Evolutionary conservation across 1,140 invertebrate genomes (phyloP).

Genomic region (Phenacoccus solenopsis): DNA sequence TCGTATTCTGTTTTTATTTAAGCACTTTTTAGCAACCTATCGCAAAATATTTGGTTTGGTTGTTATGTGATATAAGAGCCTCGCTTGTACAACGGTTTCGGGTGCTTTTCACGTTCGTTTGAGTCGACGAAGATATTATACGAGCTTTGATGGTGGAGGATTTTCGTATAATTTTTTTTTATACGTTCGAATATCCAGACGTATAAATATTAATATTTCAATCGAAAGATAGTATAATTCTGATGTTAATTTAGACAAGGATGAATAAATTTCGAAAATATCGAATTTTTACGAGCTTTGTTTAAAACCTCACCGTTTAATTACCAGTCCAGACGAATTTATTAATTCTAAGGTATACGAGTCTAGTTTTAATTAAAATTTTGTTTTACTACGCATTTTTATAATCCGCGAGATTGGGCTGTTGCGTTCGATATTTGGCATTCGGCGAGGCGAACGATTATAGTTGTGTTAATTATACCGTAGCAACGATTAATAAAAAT

Average conservation of each 20-base stretch:
- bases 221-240: too few relatives aligned
- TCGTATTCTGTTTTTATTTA: constrained; percentile 4
- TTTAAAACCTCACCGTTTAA: background rate
- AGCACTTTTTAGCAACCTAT: background rate
- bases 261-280: background rate
- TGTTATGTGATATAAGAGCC: too few relatives aligned
- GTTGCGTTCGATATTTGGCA: too few relatives aligned
- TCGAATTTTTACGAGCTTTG: background rate
- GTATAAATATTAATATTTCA: too few relatives aligned
- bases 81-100: too few relatives aligned
- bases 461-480: background rate
- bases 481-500: background rate
- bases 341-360: background rate
- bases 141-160: too few relatives aligned
- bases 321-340: background rate
- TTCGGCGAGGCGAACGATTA: too few relatives aligned
- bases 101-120: too few relatives aligned
- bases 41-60: background rate
- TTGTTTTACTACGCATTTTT: background rate
- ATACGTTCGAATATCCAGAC: too few relatives aligned
- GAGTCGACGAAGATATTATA: too few relatives aligned
- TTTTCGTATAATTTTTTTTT: too few relatives aligned
- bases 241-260: background rate
- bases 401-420: too few relatives aligned
- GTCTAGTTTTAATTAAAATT: background rate